Conservation (phyloP, 2,888 invertebrate species). For the Drosophila demipolita region DNA sequence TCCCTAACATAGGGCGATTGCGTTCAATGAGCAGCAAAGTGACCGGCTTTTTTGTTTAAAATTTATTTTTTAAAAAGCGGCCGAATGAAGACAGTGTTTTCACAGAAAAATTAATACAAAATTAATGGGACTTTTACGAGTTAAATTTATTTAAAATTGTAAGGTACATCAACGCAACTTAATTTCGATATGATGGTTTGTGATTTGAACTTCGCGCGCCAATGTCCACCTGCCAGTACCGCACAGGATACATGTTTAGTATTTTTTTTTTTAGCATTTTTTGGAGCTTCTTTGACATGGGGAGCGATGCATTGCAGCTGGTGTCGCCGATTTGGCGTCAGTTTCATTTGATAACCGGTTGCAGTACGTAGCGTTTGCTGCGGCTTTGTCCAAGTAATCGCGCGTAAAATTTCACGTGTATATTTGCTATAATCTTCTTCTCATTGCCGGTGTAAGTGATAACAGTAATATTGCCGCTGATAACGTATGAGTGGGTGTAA, state of each 20-base stretch:
- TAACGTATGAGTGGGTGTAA: constrained; percentile 39
- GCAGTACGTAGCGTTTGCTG: constrained; percentile 21
- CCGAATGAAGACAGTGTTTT: not conserved
- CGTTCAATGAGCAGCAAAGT: not conserved
- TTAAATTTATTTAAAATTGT: not conserved
- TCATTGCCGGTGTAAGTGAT: constrained; percentile 52
- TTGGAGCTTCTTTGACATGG: constrained; percentile 12
- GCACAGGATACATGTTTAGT: constrained; percentile 38
- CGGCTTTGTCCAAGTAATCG: constrained; percentile 32
- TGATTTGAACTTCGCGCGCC: constrained; percentile 26
- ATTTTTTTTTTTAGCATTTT: constrained; percentile 36
- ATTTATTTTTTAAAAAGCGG: not conserved
- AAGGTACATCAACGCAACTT: not conserved
- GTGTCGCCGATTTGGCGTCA: constrained; percentile 62
- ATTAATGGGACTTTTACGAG: not conserved
- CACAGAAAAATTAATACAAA: not conserved
- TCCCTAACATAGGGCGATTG: not conserved
- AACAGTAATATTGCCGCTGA: constrained; percentile 45
- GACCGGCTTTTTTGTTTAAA: not conserved
- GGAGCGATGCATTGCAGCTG: constrained; percentile 53
- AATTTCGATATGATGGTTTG: not conserved
- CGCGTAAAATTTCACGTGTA: constrained; percentile 51
- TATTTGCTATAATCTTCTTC: constrained; percentile 18
- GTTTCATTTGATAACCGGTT: constrained; percentile 50
- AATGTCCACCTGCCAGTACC: not conserved